Evolutionary conservation across 2,113 vertebrate genomes (phyloP).

Genomic region (Oxygymnocypris stewartii): DNA sequence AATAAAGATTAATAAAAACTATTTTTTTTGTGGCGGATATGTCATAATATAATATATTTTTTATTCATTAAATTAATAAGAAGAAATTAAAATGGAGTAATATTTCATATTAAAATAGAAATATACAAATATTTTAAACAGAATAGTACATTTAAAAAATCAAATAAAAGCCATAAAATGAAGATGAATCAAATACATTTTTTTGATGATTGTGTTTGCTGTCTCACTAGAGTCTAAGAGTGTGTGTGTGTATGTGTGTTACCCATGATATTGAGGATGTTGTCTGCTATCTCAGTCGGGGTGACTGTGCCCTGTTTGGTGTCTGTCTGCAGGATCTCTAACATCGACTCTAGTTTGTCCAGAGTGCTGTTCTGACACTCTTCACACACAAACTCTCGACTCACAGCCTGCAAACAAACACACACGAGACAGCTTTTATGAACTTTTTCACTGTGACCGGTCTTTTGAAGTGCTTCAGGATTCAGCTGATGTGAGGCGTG

Average conservation of each 20-base stretch:
- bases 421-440: not conserved
- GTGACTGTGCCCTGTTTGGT: slow-evolving; percentile 88
- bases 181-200: not conserved
- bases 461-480: not conserved
- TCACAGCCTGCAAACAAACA: slow-evolving; percentile 78
- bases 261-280: slow-evolving; percentile 98
- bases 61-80: too few relatives aligned
- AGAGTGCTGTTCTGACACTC: slow-evolving; percentile 89
- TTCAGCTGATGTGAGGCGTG: not conserved
- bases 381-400: slow-evolving; percentile 85
- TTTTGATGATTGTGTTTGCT: not conserved
- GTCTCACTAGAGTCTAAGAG: not conserved
- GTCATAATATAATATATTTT: not conserved
- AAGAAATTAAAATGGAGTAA: too few relatives aligned
- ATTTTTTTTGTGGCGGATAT: not conserved
- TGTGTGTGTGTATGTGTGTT: slow-evolving; percentile 28
- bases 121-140: too few relatives aligned
- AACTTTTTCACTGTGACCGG: not conserved
- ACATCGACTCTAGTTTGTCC: slow-evolving; percentile 93
- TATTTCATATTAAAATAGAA: too few relatives aligned
- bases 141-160: too few relatives aligned
- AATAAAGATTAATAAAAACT: not conserved
- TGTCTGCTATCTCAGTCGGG: slow-evolving; percentile 88
- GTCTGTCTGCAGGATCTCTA: slow-evolving; percentile 89
- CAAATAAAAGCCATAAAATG: too few relatives aligned